These are phyloP conservation scores for Centropyge bicolor DNA, from an alignment of 2,797 vertebrate species.

Conservation along the genomic window DNA sequence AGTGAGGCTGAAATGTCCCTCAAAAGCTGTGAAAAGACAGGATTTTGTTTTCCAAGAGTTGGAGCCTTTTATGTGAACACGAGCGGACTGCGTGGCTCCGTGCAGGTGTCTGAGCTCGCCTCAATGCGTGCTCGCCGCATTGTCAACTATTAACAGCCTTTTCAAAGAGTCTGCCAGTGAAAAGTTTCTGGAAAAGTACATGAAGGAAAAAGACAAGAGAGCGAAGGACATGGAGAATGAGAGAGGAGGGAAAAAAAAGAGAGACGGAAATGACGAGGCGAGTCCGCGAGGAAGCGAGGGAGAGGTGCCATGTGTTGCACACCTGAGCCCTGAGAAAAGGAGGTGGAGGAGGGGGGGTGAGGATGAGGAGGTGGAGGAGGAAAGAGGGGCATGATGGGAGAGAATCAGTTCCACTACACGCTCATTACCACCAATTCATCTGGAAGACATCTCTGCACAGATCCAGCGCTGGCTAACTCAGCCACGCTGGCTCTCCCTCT, in stretches of 20 bases:
- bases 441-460: slow-evolving; percentile 83
- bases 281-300: slow-evolving; percentile 42
- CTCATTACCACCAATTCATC: slow-evolving; percentile 86
- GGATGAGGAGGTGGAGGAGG: slow-evolving; percentile 35
- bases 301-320: slow-evolving; percentile 75
- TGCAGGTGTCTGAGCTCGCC: slow-evolving; percentile 21
- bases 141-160: slow-evolving; percentile 4
- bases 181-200: slow-evolving; percentile 18
- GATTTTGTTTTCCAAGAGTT: slow-evolving; percentile 21
- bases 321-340: slow-evolving; percentile 79
- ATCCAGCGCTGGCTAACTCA: slow-evolving; percentile 67
- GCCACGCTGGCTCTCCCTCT: slow-evolving; percentile 35
- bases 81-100: slow-evolving; percentile 30
- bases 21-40: slow-evolving; percentile 30
- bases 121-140: background rate
- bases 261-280: background rate
- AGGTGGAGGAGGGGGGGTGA: slow-evolving; percentile 19
- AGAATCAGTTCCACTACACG: slow-evolving; percentile 85
- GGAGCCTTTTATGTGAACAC: slow-evolving; percentile 58
- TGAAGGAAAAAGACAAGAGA: background rate
- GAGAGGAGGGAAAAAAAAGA: background rate
- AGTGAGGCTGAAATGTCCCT: slow-evolving; percentile 33
- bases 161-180: slow-evolving; percentile 12
- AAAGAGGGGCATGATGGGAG: slow-evolving; percentile 51
- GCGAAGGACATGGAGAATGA: background rate